Base-by-base conservation (phyloP, 2,888 invertebrate genomes). In the Corythucha ciliata region DNA sequence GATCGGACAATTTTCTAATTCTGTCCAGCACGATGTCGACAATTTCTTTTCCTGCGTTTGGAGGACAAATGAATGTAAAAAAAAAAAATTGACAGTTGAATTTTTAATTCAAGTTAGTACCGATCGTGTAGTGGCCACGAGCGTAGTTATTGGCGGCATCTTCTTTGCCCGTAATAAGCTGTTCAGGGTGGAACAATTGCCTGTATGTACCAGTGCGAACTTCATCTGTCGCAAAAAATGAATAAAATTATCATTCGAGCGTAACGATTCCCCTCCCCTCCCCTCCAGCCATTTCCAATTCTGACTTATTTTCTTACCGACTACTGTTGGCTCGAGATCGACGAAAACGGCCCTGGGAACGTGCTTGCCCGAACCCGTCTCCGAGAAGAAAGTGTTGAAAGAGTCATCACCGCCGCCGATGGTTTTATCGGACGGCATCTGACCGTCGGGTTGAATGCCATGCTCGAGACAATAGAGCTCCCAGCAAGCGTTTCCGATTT, bases 151-250 rank as follows among this genome's bases (percentile, higher is more conserved):
- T 80, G 41, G 80, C 80, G 1, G 80, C 79, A 63, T 79, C 79
- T 64, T 79, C 79, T 63, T 80, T 80, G 29, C 80, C 80, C 14
- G 78, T 78, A 62, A 80, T 78, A 56, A 81, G 67, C 64, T 80
- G 80, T 61, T 81, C 80, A 1, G 79, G 80, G 60, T 80, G 80
- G 66, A 79, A 80, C 26, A 80, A 67, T 60, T 76, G 76, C 24
- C 76, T 69, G 65, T 79, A 80, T 4, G 94, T 90, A 62, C 92
- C 87, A 71, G 88, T 89, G 64, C 90, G 81, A 60, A 91, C 88
- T 74, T 89, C 88, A 74, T 90, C 86, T 67, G 34, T 29, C 29
- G 12, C 29, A 10, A 10, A 8, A 29, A 29, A 29, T 29, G 12
- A 10, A 12, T 8, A 29, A 12, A 29, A 10, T 10, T 29, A 29